phyloP scores from a whole-genome alignment of 92 coral and sea anemone species.

The Paramuricea clavata region DNA sequence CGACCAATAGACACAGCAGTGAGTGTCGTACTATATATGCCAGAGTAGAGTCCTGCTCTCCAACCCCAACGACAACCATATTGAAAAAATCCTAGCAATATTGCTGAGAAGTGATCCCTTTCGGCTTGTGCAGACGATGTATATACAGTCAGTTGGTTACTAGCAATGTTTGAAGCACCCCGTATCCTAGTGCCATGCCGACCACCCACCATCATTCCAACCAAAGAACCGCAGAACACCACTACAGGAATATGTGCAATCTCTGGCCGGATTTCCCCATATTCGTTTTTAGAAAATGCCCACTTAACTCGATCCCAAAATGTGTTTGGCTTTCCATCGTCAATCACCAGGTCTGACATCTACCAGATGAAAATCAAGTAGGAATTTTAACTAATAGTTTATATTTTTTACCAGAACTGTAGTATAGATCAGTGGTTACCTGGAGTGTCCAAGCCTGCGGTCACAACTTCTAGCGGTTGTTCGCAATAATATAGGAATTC shows the following conservation, averaged over 20 bases:
- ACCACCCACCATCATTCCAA: constrained; percentile 95
- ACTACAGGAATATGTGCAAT: constrained; percentile 80
- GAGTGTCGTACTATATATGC: constrained; percentile 79
- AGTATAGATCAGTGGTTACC: not conserved
- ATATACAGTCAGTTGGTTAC: constrained; percentile 86
- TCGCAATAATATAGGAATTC: not conserved
- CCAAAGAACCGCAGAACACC: constrained; percentile 76
- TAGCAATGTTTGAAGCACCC: constrained; percentile 75
- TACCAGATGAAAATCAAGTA: not conserved
- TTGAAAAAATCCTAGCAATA: constrained; percentile 81
- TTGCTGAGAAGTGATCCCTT: constrained; percentile 84
- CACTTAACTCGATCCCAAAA: constrained; percentile 44
- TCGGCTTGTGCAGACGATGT: constrained; percentile 89
- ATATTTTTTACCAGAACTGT: not conserved
- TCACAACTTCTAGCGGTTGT: not conserved
- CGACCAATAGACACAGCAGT: constrained; percentile 55
- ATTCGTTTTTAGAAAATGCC: constrained; percentile 37
- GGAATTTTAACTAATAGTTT: no score
- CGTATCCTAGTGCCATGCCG: constrained; percentile 88
- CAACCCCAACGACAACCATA: constrained; percentile 99
- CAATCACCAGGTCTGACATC: not conserved
- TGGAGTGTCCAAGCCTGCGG: not conserved
- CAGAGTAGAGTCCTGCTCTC: constrained; percentile 95
- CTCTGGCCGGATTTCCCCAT: constrained; percentile 43
- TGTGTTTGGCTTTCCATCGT: not conserved